phyloP scores from a whole-genome alignment of 2,888 invertebrate species.

The Cheilosia impressa region DNA sequence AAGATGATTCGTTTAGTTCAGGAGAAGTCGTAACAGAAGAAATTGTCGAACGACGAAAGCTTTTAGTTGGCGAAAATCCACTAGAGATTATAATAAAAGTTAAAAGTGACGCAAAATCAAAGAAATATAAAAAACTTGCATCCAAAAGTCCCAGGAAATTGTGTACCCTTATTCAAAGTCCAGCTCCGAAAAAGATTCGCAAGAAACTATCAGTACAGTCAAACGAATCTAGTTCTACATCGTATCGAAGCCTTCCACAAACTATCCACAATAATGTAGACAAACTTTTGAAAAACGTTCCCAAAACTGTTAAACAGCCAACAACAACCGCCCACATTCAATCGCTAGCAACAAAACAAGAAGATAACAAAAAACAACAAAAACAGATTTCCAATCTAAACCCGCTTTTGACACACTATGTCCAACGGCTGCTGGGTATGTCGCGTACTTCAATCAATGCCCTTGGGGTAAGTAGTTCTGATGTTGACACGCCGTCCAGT shows the following conservation, averaged over 20 bases:
- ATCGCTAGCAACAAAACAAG: background rate
- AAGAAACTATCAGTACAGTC: conserved; percentile 16
- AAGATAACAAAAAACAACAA: conserved; percentile 17
- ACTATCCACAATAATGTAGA: conserved; percentile 50
- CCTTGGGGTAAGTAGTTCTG: conserved; percentile 84
- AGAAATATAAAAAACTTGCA: conserved; percentile 67
- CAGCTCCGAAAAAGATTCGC: conserved; percentile 38
- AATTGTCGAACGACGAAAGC: conserved; percentile 16
- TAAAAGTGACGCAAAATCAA: conserved; percentile 76
- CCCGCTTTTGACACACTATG: conserved; percentile 83
- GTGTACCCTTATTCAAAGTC: conserved; percentile 72
- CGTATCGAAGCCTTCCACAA: conserved; percentile 62
- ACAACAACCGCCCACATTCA: background rate
- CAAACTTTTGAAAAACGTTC: conserved; percentile 33
- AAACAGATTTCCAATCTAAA: conserved; percentile 77
- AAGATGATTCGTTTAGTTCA: conserved; percentile 1
- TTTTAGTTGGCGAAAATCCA: conserved; percentile 66
- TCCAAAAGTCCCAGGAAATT: conserved; percentile 76
- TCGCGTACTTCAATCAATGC: conserved; percentile 84
- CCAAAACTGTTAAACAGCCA: background rate
- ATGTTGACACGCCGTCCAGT: conserved; percentile 84
- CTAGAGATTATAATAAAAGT: conserved; percentile 81
- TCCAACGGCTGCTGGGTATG: conserved; percentile 85
- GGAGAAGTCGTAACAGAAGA: conserved; percentile 41
- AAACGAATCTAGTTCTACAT: conserved; percentile 60